These are phyloP conservation scores for Drosophila ananassae DNA, from an alignment of 1,140 invertebrate species.

Conservation along the genomic window DNA sequence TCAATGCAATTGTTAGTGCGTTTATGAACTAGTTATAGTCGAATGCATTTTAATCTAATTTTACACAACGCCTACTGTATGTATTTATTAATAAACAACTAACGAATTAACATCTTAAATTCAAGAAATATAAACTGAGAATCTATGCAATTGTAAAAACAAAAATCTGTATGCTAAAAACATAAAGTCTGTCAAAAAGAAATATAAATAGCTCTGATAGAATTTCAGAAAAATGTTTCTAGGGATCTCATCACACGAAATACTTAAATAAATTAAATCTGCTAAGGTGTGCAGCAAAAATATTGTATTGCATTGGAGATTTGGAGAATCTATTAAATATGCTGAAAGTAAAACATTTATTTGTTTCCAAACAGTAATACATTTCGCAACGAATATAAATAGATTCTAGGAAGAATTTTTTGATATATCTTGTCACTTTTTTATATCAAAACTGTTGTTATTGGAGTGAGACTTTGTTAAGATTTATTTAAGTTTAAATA, in stretches of 20 bases:
- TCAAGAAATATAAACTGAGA: constrained; percentile 9
- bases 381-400: constrained; percentile 14
- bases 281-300: constrained; percentile 5
- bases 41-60: constrained; percentile 77
- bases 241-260: constrained; percentile 17
- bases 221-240: constrained; percentile 20
- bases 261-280: constrained; percentile 5
- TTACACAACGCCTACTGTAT: constrained; percentile 43
- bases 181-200: constrained; percentile 10
- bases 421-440: background rate
- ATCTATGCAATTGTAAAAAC: constrained; percentile 27
- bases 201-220: constrained; percentile 29
- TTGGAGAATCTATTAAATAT: background rate
- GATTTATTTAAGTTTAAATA: background rate
- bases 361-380: background rate
- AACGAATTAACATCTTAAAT: constrained; percentile 49
- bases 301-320: background rate
- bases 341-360: background rate
- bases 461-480: too few relatives aligned
- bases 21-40: constrained; percentile 65
- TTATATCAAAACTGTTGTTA: too few relatives aligned
- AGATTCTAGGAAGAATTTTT: constrained; percentile 15
- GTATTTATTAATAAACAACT: constrained; percentile 64
- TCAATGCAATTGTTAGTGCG: constrained; percentile 73
- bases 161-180: constrained; percentile 16